Evolutionary conservation across 2,797 vertebrate genomes (phyloP).

Genomic region (Scyliorhinus canicula): DNA sequence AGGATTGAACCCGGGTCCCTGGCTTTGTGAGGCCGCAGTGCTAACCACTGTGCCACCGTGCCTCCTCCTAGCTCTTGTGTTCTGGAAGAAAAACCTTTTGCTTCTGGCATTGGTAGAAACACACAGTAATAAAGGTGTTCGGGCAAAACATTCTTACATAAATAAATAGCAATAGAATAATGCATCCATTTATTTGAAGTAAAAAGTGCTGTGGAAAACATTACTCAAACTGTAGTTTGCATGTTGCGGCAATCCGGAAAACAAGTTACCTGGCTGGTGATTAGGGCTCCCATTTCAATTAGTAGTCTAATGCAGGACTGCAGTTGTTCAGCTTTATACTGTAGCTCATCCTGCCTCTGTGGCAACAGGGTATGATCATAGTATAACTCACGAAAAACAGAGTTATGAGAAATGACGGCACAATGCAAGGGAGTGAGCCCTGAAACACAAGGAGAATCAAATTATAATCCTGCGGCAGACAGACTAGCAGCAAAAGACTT

Average conservation of each 20-base stretch:
- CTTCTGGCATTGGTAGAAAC: neutral
- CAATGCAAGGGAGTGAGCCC: slow-evolving; percentile 54
- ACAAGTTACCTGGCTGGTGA: slow-evolving; percentile 49
- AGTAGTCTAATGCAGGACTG: slow-evolving; percentile 50
- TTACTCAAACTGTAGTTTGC: neutral
- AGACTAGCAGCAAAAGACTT: neutral
- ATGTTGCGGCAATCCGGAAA: neutral
- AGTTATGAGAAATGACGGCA: slow-evolving; percentile 50
- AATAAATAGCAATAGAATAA: neutral
- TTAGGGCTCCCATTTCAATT: slow-evolving; percentile 50
- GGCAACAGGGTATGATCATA: fast-evolving
- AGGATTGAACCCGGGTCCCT: too few relatives aligned
- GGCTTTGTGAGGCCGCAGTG: too few relatives aligned
- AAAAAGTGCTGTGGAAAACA: neutral
- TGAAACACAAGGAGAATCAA: slow-evolving; percentile 1
- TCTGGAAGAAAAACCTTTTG: neutral
- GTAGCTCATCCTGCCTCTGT: slow-evolving; percentile 43
- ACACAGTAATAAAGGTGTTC: neutral
- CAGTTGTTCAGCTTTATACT: slow-evolving; percentile 45
- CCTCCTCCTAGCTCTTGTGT: neutral
- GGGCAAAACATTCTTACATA: neutral
- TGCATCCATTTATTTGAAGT: neutral
- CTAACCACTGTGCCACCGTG: too few relatives aligned
- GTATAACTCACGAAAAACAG: slow-evolving; percentile 43
- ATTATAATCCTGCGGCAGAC: neutral